phyloP scores from a whole-genome alignment of 2,113 vertebrate genomes.

The Phocoena sinus region DNA sequence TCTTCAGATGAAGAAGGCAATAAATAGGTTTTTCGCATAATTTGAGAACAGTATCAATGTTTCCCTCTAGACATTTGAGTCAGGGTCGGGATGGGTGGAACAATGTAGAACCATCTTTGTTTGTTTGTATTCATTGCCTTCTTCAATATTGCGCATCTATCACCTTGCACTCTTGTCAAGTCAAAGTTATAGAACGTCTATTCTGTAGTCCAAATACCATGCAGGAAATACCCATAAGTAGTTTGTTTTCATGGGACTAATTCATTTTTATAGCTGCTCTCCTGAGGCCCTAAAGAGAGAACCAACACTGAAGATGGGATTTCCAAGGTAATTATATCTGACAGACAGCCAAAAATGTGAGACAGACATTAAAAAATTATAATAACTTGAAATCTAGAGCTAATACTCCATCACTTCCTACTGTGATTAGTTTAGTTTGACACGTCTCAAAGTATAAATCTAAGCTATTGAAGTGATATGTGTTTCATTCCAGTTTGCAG shows the following conservation, averaged over 20 bases:
- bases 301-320: conserved; percentile 14
- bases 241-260: conserved; percentile 37
- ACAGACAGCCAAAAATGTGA: conserved; percentile 62
- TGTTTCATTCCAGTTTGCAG: conserved; percentile 45
- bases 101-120: background rate
- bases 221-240: conserved; percentile 1
- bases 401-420: conserved; percentile 53
- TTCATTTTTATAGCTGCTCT: conserved; percentile 54
- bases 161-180: background rate
- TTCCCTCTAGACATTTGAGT: background rate
- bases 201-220: conserved; percentile 1
- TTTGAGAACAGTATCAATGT: background rate
- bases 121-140: background rate
- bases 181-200: conserved; percentile 31
- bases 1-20: background rate
- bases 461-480: conserved; percentile 60
- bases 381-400: conserved; percentile 50
- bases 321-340: conserved; percentile 61
- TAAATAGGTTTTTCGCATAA: background rate
- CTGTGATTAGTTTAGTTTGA: conserved; percentile 60
- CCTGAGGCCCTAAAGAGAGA: background rate
- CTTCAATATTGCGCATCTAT: background rate
- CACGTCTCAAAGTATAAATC: conserved; percentile 28
- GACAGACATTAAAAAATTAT: conserved; percentile 51
- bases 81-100: background rate